These are phyloP conservation scores for Leptestheria dahalacensis DNA, from an alignment of 1,140 invertebrate species.

Conservation along the genomic window DNA sequence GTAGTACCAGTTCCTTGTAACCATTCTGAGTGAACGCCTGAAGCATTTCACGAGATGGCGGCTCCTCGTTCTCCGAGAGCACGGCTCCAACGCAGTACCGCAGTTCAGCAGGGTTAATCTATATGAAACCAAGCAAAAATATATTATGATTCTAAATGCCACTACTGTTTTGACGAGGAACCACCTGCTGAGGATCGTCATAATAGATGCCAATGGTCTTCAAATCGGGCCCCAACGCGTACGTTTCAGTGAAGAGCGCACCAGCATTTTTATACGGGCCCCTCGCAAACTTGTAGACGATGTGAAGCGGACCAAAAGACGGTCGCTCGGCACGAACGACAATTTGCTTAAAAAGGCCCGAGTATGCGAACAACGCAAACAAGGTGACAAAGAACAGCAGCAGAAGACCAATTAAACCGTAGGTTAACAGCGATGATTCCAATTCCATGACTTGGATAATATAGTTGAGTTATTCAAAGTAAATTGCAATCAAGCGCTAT, in stretches of 20 bases:
- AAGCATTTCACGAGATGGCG: constrained; percentile 18
- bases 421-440: constrained; percentile 16
- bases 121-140: constrained; percentile 14
- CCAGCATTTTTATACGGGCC: constrained; percentile 32
- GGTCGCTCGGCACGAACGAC: constrained; percentile 27
- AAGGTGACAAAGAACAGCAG: constrained; percentile 25
- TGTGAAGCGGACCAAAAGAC: constrained; percentile 24
- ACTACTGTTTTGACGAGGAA: too few relatives aligned
- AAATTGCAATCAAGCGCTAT: too few relatives aligned
- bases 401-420: constrained; percentile 21
- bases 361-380: constrained; percentile 24
- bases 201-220: constrained; percentile 32
- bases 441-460: not conserved
- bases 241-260: constrained; percentile 28
- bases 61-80: constrained; percentile 24
- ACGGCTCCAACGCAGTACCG: constrained; percentile 30
- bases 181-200: constrained; percentile 32
- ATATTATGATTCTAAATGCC: too few relatives aligned
- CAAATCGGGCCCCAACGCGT: constrained; percentile 25
- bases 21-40: constrained; percentile 22
- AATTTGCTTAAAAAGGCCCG: constrained; percentile 25
- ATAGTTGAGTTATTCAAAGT: too few relatives aligned
- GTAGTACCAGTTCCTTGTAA: constrained; percentile 29
- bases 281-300: constrained; percentile 31
- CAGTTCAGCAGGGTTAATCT: constrained; percentile 26